phyloP scores from a whole-genome alignment of 2,797 vertebrate species.

The Pogoniulus pusillus region DNA sequence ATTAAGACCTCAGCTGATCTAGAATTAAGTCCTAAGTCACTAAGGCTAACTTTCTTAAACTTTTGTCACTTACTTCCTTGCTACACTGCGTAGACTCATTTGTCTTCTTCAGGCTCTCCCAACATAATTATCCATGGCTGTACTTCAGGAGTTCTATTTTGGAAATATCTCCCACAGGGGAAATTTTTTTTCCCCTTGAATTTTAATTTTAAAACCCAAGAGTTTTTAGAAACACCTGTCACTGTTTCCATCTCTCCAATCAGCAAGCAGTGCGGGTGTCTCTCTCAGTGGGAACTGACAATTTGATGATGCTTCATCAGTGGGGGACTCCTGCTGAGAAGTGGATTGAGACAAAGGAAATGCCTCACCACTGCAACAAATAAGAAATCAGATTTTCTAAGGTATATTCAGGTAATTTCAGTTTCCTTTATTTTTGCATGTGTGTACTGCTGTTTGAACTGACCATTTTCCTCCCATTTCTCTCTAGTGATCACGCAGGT shows the following conservation, averaged over 20 bases:
- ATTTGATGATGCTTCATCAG: slow-evolving; percentile 78
- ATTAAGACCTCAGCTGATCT: background rate
- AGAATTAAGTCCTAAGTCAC: background rate
- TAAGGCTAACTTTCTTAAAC: background rate
- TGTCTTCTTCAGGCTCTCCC: background rate
- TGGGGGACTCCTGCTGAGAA: slow-evolving; percentile 71
- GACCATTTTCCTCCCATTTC: background rate
- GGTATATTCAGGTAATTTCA: slow-evolving; percentile 8
- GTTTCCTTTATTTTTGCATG: slow-evolving; percentile 5
- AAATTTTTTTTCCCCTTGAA: background rate
- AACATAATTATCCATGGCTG: background rate
- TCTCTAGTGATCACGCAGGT: background rate
- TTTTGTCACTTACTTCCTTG: background rate
- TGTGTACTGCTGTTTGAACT: background rate
- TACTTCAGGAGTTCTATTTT: background rate
- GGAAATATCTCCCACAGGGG: background rate
- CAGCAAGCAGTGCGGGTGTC: slow-evolving; percentile 15
- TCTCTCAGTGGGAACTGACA: slow-evolving; percentile 76
- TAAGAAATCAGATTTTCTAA: slow-evolving; percentile 61
- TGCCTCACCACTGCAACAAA: slow-evolving; percentile 65
- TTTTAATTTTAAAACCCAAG: slow-evolving; percentile 62
- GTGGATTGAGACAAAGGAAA: slow-evolving; percentile 76
- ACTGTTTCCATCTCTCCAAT: slow-evolving; percentile 62
- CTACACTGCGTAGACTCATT: background rate
- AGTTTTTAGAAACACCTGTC: slow-evolving; percentile 71